phyloP scores from a whole-genome alignment of 2,797 vertebrate species.

The Silurus aristotelis region DNA sequence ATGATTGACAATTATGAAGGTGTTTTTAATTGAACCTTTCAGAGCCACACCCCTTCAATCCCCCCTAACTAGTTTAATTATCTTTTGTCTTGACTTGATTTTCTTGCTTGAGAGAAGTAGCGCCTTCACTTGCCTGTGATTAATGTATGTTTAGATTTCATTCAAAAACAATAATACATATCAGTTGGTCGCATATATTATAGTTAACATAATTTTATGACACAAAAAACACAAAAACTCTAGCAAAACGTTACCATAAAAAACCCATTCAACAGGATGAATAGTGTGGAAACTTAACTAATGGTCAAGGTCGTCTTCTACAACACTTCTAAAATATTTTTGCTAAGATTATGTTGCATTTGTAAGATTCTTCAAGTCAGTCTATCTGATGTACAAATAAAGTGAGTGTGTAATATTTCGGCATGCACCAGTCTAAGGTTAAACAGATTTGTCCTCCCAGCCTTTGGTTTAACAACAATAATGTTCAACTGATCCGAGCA shows the following conservation, averaged over 20 bases:
- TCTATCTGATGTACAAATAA: neutral
- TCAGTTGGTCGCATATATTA: neutral
- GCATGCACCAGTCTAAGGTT: neutral
- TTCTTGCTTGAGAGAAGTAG: neutral
- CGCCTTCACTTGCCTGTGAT: neutral
- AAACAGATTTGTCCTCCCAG: neutral
- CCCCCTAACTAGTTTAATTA: neutral
- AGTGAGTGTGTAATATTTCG: neutral
- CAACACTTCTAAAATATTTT: neutral
- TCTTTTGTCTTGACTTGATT: slow-evolving; percentile 5
- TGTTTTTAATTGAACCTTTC: neutral
- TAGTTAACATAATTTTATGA: neutral
- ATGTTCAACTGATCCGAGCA: neutral
- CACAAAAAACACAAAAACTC: neutral
- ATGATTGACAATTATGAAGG: neutral
- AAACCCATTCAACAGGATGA: neutral
- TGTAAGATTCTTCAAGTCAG: neutral
- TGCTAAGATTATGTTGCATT: too few relatives aligned
- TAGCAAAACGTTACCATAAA: neutral
- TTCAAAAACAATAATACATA: too few relatives aligned
- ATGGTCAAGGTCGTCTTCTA: neutral
- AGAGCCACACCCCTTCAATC: neutral
- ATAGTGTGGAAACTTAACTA: neutral
- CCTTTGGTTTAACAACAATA: neutral
- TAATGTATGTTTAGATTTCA: neutral